These are phyloP conservation scores for Oopsacas minuta DNA, from an alignment of 37 sponge, comb jelly and placozoan species.

Conservation along the genomic window DNA sequence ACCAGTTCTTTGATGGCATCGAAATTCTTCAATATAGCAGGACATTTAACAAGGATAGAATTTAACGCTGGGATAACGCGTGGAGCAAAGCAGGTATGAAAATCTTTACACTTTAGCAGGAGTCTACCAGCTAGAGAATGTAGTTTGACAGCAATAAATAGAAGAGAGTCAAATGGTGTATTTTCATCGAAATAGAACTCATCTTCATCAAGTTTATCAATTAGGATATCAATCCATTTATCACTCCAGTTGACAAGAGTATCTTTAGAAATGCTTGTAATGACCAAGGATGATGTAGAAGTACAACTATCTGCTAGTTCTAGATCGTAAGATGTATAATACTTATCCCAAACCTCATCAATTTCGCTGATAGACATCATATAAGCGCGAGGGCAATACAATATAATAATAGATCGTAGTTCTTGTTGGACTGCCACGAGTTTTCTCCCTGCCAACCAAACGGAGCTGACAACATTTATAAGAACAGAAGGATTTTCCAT, in stretches of 20 bases:
- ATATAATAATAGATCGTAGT: not conserved
- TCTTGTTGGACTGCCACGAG: not conserved
- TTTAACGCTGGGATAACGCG: not conserved
- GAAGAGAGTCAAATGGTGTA: not conserved
- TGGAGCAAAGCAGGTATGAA: not conserved
- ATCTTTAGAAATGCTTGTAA: not conserved
- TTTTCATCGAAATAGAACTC: not conserved
- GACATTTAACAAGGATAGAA: not conserved
- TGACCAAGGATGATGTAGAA: not conserved
- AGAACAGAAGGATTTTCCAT: not conserved
- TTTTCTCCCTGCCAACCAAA: not conserved
- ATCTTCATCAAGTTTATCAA: not conserved
- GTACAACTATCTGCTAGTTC: not conserved
- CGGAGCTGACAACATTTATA: not conserved
- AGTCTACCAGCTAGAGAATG: not conserved
- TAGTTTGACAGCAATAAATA: not conserved
- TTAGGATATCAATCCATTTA: constrained; percentile 13
- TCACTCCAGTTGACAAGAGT: not conserved
- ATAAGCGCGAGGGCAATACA: not conserved
- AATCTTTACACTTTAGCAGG: not conserved
- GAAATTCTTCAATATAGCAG: not conserved
- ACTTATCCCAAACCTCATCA: not conserved
- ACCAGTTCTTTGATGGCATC: not conserved
- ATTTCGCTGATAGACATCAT: not conserved
- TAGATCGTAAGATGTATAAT: not conserved